Evolutionary conservation across 1,140 invertebrate species (phyloP).

Genomic region (Plectus sambesii): DNA sequence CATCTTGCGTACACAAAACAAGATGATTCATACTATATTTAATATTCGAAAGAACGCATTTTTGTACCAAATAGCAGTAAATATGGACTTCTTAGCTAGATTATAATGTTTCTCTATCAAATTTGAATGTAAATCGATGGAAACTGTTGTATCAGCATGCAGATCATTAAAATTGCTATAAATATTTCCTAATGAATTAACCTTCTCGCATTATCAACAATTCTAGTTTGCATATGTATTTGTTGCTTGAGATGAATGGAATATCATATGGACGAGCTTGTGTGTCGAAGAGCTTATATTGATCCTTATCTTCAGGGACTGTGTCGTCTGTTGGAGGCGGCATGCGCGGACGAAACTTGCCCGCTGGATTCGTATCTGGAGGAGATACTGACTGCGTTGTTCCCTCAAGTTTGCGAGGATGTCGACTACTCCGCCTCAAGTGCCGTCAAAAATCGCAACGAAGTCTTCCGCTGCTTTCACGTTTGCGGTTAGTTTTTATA

Average conservation of each 20-base stretch:
- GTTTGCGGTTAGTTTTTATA: too few relatives aligned
- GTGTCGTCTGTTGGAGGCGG: constrained; percentile 49
- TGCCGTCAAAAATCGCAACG: constrained; percentile 51
- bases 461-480: constrained; percentile 50
- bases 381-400: constrained; percentile 48
- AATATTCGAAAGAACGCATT: too few relatives aligned
- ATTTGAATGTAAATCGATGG: constrained; percentile 8
- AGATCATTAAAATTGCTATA: too few relatives aligned
- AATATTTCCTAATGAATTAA: too few relatives aligned
- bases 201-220: too few relatives aligned
- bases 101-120: constrained; percentile 6
- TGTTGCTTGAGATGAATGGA: too few relatives aligned
- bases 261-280: too few relatives aligned
- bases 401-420: constrained; percentile 47
- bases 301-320: constrained; percentile 44
- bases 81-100: constrained; percentile 1
- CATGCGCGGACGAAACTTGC: constrained; percentile 46
- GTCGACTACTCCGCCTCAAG: constrained; percentile 24
- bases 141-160: too few relatives aligned
- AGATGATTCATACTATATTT: too few relatives aligned
- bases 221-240: too few relatives aligned
- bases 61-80: constrained; percentile 1
- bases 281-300: not conserved
- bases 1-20: too few relatives aligned
- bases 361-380: constrained; percentile 50